Conservation (phyloP, 2,888 invertebrate species). For the Trisateles emortualis region DNA sequence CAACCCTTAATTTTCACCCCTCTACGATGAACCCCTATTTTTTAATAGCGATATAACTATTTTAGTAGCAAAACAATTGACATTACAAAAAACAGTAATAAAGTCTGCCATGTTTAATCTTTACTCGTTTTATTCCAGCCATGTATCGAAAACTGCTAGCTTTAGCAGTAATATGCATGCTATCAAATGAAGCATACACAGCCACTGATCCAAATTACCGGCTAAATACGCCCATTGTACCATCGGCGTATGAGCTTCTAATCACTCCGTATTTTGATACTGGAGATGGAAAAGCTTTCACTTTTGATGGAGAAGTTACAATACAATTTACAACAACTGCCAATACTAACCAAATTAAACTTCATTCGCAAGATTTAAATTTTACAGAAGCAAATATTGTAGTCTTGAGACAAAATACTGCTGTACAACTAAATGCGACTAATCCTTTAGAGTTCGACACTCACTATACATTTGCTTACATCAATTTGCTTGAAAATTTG, state of each 20-base stretch:
- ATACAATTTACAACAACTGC: constrained; percentile 68
- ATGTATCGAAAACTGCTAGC: constrained; percentile 57
- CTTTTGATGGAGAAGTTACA: constrained; percentile 78
- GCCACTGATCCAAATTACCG: constrained; percentile 69
- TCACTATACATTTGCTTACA: constrained; percentile 79
- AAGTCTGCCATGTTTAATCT: background rate
- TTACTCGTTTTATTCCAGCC: constrained; percentile 59
- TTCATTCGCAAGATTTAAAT: constrained; percentile 72
- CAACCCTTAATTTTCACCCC: too few relatives aligned
- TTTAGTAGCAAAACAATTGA: too few relatives aligned
- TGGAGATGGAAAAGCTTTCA: constrained; percentile 68
- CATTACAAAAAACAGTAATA: too few relatives aligned
- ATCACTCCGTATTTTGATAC: constrained; percentile 85
- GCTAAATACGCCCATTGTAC: constrained; percentile 76
- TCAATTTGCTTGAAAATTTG: constrained; percentile 74
- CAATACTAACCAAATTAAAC: constrained; percentile 67
- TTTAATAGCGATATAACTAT: too few relatives aligned
- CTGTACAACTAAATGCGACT: constrained; percentile 47
- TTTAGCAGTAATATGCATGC: constrained; percentile 53
- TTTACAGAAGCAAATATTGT: constrained; percentile 61
- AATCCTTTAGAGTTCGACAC: constrained; percentile 66
- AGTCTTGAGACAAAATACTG: constrained; percentile 40
- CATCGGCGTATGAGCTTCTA: constrained; percentile 82
- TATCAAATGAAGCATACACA: constrained; percentile 43
- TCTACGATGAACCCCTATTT: too few relatives aligned